phyloP scores from a whole-genome alignment of 2,888 invertebrate species.

The Masnerella sp. region DNA sequence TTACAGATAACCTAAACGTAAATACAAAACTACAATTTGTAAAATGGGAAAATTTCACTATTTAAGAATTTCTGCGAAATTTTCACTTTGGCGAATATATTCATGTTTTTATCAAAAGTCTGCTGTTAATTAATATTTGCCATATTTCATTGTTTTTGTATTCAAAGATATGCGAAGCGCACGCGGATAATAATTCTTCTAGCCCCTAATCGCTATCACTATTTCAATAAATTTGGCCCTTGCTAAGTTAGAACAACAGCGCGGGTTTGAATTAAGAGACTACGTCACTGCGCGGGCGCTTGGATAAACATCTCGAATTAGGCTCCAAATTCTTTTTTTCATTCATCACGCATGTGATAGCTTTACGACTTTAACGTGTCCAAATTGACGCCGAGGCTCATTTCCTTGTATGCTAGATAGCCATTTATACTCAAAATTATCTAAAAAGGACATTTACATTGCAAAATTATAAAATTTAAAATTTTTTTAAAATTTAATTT shows the following conservation, averaged over 20 bases:
- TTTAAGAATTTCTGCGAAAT: no score
- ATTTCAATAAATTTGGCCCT: slow-evolving; percentile 76
- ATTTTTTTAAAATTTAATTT: no score
- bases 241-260: slow-evolving; percentile 77
- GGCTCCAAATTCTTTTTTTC: slow-evolving; percentile 67
- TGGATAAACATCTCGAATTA: slow-evolving; percentile 77
- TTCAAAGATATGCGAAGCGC: slow-evolving; percentile 36
- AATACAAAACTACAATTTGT: no score
- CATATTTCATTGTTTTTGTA: slow-evolving; percentile 28
- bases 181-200: slow-evolving; percentile 57
- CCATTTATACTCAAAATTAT: slow-evolving; percentile 54
- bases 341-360: slow-evolving; percentile 61
- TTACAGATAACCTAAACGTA: no score
- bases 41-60: no score
- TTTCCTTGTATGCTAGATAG: slow-evolving; percentile 46
- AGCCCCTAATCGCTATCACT: slow-evolving; percentile 64
- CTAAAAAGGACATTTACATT: slow-evolving; percentile 20
- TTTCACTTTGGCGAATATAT: not conserved
- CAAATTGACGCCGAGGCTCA: slow-evolving; percentile 54
- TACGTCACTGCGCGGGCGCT: slow-evolving; percentile 69
- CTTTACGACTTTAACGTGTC: slow-evolving; percentile 61
- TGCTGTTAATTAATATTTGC: not conserved
- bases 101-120: no score
- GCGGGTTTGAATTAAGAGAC: slow-evolving; percentile 75
- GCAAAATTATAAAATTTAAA: slow-evolving; percentile 19